Conservation (phyloP, 2,888 invertebrate genomes). For the Monoplex corrugatus region DNA sequence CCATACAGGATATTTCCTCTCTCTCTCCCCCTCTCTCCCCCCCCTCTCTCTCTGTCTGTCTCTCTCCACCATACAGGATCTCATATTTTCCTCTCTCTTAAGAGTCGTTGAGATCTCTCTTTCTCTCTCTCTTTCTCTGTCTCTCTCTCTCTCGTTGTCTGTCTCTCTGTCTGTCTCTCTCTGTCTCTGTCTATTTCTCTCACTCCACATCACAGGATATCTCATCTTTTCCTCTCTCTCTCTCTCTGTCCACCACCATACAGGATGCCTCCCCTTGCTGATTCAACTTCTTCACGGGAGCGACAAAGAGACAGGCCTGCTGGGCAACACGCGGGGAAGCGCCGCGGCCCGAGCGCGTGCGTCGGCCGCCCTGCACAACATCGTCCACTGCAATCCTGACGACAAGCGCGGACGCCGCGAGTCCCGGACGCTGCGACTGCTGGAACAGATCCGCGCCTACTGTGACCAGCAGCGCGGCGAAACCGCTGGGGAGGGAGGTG, state of each 20-base stretch:
- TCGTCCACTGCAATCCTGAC: slow-evolving; percentile 95
- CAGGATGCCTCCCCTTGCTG: slow-evolving; percentile 94
- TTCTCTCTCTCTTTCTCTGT: background rate
- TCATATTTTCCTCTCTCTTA: background rate
- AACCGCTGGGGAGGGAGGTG: slow-evolving; percentile 65
- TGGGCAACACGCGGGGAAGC: slow-evolving; percentile 78
- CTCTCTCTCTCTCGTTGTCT: too few relatives aligned
- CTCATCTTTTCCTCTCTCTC: background rate
- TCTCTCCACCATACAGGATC: too few relatives aligned
- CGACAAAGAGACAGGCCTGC: slow-evolving; percentile 85
- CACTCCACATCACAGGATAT: too few relatives aligned
- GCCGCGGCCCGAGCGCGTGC: slow-evolving; percentile 91
- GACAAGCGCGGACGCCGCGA: slow-evolving; percentile 95
- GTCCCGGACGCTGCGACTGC: slow-evolving; percentile 91
- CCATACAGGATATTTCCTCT: too few relatives aligned
- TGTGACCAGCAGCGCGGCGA: slow-evolving; percentile 85
- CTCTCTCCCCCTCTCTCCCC: too few relatives aligned
- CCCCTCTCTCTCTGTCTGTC: too few relatives aligned
- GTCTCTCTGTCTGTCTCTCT: too few relatives aligned
- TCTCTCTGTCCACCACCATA: too few relatives aligned
- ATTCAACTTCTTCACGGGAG: slow-evolving; percentile 92
- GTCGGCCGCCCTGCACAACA: slow-evolving; percentile 93
- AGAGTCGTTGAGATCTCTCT: too few relatives aligned
- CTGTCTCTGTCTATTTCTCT: too few relatives aligned
- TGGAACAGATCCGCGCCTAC: slow-evolving; percentile 94